Percentiles rank a stretch among this genome's conserved stretches.
phyloP scores from a whole-genome alignment of 1,140 invertebrate species.

The Drosophila azteca region DNA sequence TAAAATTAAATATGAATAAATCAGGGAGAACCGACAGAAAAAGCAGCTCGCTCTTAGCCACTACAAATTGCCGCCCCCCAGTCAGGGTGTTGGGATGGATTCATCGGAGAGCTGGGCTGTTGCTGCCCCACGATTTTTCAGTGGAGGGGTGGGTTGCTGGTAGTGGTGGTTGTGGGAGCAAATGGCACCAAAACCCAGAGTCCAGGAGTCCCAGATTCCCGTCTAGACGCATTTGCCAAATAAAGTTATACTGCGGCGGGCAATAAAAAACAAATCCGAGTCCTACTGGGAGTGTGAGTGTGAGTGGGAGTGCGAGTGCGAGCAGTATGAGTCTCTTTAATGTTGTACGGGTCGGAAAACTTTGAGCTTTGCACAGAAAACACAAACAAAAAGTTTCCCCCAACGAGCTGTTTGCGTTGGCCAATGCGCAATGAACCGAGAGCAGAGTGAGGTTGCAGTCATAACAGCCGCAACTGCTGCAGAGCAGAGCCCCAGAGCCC shows the following conservation, averaged over 20 bases:
- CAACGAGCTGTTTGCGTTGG: slow-evolving; percentile 23
- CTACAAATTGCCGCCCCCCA: slow-evolving; percentile 5
- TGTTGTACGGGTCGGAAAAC: slow-evolving; percentile 9
- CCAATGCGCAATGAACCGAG: slow-evolving; percentile 9
- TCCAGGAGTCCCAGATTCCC: background rate
- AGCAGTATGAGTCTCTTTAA: slow-evolving; percentile 18
- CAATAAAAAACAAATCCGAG: slow-evolving; percentile 44
- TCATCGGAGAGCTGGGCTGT: background rate
- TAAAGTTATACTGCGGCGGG: slow-evolving; percentile 37
- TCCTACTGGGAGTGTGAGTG: slow-evolving; percentile 29
- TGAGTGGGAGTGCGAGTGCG: slow-evolving; percentile 1
- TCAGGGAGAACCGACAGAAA: slow-evolving; percentile 2
- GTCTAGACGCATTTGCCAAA: slow-evolving; percentile 54
- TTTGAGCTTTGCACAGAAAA: slow-evolving; percentile 28
- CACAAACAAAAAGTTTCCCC: slow-evolving; percentile 15
- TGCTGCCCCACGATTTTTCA: background rate
- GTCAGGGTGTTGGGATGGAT: background rate
- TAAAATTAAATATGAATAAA: slow-evolving; percentile 59
- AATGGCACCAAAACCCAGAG: background rate
- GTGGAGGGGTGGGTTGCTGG: background rate
- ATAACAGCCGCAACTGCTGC: too few species aligned
- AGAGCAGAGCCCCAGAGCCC: too few species aligned
- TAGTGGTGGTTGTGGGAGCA: background rate
- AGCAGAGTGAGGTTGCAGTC: slow-evolving; percentile 5
- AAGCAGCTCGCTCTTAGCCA: background rate